Evolutionary conservation across 2,888 invertebrate genomes (phyloP).

Genomic region (Agriotes lineatus): DNA sequence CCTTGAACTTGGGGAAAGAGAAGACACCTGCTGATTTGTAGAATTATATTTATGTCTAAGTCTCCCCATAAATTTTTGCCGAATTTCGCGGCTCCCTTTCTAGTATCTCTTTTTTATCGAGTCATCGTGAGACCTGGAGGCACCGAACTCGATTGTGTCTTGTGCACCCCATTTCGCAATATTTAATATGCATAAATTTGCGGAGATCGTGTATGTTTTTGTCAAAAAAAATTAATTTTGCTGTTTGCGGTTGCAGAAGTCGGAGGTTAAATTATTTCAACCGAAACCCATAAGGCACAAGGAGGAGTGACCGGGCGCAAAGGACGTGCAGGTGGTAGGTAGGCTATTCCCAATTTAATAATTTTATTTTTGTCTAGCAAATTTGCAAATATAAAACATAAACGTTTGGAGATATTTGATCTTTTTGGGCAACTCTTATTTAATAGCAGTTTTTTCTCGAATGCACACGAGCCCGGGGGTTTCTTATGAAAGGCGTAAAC

Average conservation of each 20-base stretch:
- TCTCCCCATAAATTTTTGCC: conserved; percentile 29
- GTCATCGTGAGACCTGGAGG: background rate
- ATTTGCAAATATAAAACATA: background rate
- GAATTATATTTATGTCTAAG: conserved; percentile 33
- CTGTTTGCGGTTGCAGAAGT: background rate
- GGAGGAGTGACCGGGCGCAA: background rate
- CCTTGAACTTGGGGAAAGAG: conserved; percentile 37
- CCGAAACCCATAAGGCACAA: conserved; percentile 5
- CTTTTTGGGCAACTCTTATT: background rate
- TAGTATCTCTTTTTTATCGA: background rate
- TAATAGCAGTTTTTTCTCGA: background rate
- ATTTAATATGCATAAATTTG: conserved; percentile 1
- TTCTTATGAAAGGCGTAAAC: background rate
- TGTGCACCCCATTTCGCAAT: background rate
- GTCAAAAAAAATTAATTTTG: background rate
- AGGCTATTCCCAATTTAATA: background rate
- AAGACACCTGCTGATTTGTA: conserved; percentile 40
- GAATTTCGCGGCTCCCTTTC: conserved; percentile 28
- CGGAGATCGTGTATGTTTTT: background rate
- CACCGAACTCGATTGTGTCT: conserved; percentile 1
- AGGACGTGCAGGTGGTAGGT: background rate
- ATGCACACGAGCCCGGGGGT: background rate
- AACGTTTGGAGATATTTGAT: conserved; percentile 3
- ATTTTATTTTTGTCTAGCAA: background rate
- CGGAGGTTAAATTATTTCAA: background rate